A percentile compares a stretch with the other conserved stretches of the same genome.
These are phyloP conservation scores for Melospiza georgiana DNA, from an alignment of 2,113 vertebrate genomes.

Conservation along the genomic window DNA sequence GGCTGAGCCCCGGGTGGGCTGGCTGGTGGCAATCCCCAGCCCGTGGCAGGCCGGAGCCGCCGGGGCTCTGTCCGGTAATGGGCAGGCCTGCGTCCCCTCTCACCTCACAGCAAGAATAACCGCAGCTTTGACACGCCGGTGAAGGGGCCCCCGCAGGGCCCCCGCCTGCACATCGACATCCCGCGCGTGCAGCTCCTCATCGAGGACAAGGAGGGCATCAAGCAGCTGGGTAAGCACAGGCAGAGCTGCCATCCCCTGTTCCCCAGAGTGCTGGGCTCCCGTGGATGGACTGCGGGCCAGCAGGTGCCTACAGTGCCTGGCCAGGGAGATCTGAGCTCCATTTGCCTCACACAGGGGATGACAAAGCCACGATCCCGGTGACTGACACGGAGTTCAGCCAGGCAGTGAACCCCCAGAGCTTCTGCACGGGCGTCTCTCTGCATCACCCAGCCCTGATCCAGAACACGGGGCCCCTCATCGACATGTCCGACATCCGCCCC, in stretches of 20 bases:
- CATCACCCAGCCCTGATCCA: constrained; percentile 96
- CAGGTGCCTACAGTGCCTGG: background rate
- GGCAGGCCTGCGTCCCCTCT: constrained; percentile 40
- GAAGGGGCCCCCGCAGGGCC: constrained; percentile 96
- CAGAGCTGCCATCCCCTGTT: fast-evolving
- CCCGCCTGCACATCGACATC: constrained; percentile 96
- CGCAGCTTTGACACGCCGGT: constrained; percentile 98
- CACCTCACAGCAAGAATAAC: constrained; percentile 93
- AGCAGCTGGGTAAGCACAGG: constrained; percentile 89
- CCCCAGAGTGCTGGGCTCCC: fast-evolving
- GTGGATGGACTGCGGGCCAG: fast-evolving
- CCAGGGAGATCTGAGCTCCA: background rate
- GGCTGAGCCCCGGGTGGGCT: background rate
- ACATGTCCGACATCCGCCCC: constrained; percentile 98
- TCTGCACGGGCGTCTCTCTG: constrained; percentile 95
- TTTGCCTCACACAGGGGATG: constrained; percentile 81
- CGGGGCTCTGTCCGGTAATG: background rate
- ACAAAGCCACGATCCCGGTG: constrained; percentile 96
- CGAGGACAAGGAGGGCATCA: constrained; percentile 99
- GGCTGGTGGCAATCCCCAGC: background rate
- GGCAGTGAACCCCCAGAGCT: constrained; percentile 96
- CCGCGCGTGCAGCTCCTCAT: constrained; percentile 97
- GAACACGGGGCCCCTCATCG: constrained; percentile 96
- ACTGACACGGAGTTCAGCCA: constrained; percentile 97
- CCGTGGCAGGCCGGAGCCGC: background rate